Evolutionary conservation across 2,888 invertebrate genomes (phyloP), one percentile per base, ranked within the genome.

Genomic region (Hirtodrosophila trivittata): DNA sequence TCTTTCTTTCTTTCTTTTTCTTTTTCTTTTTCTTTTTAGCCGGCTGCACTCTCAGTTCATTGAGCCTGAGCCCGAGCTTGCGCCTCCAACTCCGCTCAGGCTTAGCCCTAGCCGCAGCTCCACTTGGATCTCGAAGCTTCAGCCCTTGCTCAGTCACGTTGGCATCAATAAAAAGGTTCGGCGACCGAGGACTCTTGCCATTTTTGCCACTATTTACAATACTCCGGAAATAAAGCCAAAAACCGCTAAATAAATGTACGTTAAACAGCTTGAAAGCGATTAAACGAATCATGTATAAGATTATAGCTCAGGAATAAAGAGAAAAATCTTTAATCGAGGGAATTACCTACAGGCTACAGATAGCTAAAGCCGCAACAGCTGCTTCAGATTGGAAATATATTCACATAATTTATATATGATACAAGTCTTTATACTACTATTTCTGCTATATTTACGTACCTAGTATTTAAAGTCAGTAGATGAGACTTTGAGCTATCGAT

Each of bases 91-190:
- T 25, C 39, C n/a, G 18, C 25, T 7, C n/a, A 9, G 28, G 3
- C 28, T 28, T 4, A 9, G 28, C 9, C 5, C 28, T n/a, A 5
- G 7, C n/a, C n/a, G 3, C 9, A 5, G 9, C 9, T 28, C 28
- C 14, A 26, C 4, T 33, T 16, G 9, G 62, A 33, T 63, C 43
- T 43, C 33, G 43, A 42, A 39, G 42, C 66, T 50, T 41, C 26
- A 51, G 56, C 43, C 46, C 47, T 43, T 58, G 50, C 30, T 38
- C 26, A 35, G 10, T 35, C 13, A 12, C 14, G 16, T 49, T 64
- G 35, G 50, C 35, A 51, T 56, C 65, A 72, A 59, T 55, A 43
- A 50, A 67, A 67, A 60, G 60, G 71, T 66, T 71, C 71, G 64
- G 7, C 52, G 50, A 58, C 68, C 65, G 55, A 46, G 30, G 12